Evolutionary conservation across 2,113 vertebrate genomes (phyloP).

Genomic region (Amia ocellicauda): DNA sequence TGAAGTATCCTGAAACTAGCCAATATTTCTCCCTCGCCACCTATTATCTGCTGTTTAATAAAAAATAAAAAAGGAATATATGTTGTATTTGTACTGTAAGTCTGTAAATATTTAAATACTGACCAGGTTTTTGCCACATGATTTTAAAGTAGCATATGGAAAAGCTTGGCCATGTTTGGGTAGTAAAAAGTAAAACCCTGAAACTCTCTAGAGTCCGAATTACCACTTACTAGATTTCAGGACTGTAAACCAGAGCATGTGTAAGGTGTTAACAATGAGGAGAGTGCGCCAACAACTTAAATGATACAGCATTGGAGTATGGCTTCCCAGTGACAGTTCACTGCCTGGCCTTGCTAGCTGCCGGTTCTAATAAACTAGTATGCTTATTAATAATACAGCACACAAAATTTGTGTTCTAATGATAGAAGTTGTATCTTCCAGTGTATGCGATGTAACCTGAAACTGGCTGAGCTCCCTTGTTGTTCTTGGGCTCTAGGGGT

Average conservation of each 20-base stretch:
- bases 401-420: not conserved
- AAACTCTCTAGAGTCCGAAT: constrained; percentile 35
- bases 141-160: constrained; percentile 3
- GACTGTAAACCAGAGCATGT: constrained; percentile 29
- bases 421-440: not conserved
- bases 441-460: not conserved
- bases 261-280: constrained; percentile 39
- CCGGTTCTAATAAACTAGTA: not conserved
- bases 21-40: no score
- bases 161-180: constrained; percentile 32
- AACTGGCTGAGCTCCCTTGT: not conserved
- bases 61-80: no score
- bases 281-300: not conserved
- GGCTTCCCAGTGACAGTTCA: constrained; percentile 18
- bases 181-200: constrained; percentile 35
- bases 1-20: no score
- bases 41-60: no score
- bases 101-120: not conserved
- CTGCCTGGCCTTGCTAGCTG: not conserved
- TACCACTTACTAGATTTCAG: constrained; percentile 12
- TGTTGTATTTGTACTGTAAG: no score
- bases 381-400: not conserved
- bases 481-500: not conserved
- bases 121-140: constrained; percentile 12
- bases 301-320: constrained; percentile 19